Evolutionary conservation across 2,888 invertebrate genomes (phyloP), one percentile per base, ranked within the genome.

Genomic region (Acleris emargana): DNA sequence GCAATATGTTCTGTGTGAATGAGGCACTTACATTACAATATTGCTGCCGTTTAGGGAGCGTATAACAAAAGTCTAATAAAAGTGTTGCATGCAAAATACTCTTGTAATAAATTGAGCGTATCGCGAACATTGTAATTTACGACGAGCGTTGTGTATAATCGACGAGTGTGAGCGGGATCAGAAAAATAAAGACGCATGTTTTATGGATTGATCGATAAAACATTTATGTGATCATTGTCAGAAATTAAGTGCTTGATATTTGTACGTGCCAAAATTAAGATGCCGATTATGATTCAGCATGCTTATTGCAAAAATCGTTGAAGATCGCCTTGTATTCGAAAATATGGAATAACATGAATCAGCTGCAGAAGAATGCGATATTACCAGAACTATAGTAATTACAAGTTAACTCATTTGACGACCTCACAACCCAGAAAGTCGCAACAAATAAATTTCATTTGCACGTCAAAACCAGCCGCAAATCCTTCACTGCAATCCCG

Each of bases 401-500:
- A 50, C 58, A 18, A 51, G 51, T 55, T 38, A 20, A 54, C 42
- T 43, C 50, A 59, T 52, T 45, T 51, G 50, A 22, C 28, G 60
- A 60, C 55, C 55, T 66, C 43, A 66, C 57, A 51, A 66, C 57
- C 60, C 45, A 18, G 51, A 22, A 57, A 60, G 52, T 59, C 45
- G 54, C 51, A 61, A 57, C 50, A 49, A 45, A 62, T 67, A 62
- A 64, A 61, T 62, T 67, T 61, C 42, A 61, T 55, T 67, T 58
- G 32, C 45, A 63, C 68, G 69, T 71, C 71, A 69, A 61, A 75
- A 73, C 76, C 76, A 76, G 75, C 74, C 75, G 73, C 76, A 78
- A 79, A 79, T 79, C 75, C 81, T 79, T 81, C 79, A 79, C 74
- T 71, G 74, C 76, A 79, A 71, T 71, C 73, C 77, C 72, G 71